Conservation (phyloP, 2,888 invertebrate species). For the Euspilapteryx auroguttella region DNA sequence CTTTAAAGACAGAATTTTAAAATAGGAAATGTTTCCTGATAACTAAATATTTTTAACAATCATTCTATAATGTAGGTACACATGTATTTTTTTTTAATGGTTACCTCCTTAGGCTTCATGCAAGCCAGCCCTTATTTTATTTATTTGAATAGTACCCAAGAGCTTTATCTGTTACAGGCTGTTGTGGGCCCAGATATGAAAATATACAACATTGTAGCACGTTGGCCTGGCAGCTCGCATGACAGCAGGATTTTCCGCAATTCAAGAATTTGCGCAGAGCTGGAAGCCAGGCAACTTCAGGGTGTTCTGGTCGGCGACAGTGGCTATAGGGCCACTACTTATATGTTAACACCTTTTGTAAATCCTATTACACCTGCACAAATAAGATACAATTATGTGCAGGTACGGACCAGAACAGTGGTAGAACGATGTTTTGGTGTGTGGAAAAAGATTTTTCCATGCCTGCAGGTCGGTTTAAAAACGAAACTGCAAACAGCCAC, state of each 20-base stretch:
- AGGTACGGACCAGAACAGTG: background rate
- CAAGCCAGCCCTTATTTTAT: no score
- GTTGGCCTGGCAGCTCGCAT: conserved; percentile 1
- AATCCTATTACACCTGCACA: background rate
- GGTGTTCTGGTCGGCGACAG: conserved; percentile 1
- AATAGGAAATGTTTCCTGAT: background rate
- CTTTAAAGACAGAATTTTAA: background rate
- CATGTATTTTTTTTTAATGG: no score
- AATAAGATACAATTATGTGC: conserved; percentile 22
- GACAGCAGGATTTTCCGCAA: conserved; percentile 2
- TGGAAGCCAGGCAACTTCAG: background rate
- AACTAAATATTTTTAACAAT: no score
- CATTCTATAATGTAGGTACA: no score
- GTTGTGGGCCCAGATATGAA: conserved; percentile 61
- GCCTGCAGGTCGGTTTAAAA: background rate
- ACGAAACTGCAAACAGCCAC: background rate
- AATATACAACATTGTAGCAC: background rate
- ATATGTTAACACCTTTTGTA: background rate
- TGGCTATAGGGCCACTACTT: background rate
- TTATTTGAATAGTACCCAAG: no score
- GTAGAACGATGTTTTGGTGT: background rate
- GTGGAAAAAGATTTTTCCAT: background rate
- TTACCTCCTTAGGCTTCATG: no score
- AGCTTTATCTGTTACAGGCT: conserved; percentile 22
- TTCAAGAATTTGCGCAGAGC: background rate